Conservation (phyloP, 1,140 invertebrate species). For the Andricus grossulariae region DNA sequence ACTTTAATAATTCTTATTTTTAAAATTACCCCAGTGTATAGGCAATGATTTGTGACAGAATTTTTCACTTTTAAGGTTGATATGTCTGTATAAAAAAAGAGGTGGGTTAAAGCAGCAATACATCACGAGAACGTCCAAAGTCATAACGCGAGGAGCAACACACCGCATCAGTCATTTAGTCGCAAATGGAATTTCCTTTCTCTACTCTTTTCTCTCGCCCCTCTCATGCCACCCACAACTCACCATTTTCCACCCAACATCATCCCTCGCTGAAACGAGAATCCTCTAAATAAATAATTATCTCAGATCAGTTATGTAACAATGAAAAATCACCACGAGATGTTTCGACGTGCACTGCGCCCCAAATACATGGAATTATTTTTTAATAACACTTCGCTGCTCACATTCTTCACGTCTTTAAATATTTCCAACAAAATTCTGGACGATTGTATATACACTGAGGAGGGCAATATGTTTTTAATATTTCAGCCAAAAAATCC, state of each 20-base stretch:
- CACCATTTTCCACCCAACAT: slow-evolving; percentile 44
- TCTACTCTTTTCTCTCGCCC: slow-evolving; percentile 2
- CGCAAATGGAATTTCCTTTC: slow-evolving; percentile 64
- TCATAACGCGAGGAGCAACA: slow-evolving; percentile 66
- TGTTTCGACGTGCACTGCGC: not conserved
- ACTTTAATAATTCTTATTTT: too few relatives aligned
- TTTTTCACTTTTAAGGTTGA: too few relatives aligned
- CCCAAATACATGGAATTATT: not conserved
- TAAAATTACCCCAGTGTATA: too few relatives aligned
- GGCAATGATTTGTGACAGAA: too few relatives aligned
- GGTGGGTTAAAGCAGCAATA: slow-evolving; percentile 55
- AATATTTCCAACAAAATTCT: not conserved
- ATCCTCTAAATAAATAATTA: slow-evolving; percentile 9
- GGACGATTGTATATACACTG: not conserved
- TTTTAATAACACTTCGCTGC: not conserved
- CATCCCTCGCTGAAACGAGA: too few relatives aligned
- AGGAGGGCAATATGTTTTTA: too few relatives aligned
- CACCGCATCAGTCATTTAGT: slow-evolving; percentile 71
- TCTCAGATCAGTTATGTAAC: slow-evolving; percentile 9
- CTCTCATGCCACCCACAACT: slow-evolving; percentile 4
- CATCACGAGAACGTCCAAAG: slow-evolving; percentile 69
- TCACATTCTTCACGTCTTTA: not conserved
- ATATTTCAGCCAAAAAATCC: too few relatives aligned
- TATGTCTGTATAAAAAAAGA: not conserved
- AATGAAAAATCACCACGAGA: slow-evolving; percentile 1